Evolutionary conservation across 2,888 invertebrate genomes (phyloP).

Genomic region (Zonitis immaculata): DNA sequence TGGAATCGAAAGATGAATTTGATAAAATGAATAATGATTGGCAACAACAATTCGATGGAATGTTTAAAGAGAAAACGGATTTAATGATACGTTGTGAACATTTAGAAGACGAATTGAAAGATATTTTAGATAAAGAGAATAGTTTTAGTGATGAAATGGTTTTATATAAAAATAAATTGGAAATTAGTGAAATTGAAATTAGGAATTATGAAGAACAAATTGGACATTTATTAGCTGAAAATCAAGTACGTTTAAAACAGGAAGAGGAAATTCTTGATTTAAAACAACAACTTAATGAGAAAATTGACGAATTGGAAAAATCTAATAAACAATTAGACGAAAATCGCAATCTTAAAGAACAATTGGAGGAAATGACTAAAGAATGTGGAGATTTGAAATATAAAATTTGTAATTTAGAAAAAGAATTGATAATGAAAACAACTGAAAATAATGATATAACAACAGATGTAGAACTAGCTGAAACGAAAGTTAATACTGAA

Average conservation of each 20-base stretch:
- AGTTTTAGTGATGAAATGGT: conserved; percentile 14
- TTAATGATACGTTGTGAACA: conserved; percentile 43
- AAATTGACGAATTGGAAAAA: conserved; percentile 18
- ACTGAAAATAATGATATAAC: conserved; percentile 25
- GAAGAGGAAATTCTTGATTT: conserved; percentile 27
- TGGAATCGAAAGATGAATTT: conserved; percentile 47
- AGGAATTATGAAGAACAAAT: conserved; percentile 13
- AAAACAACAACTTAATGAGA: conserved; percentile 24
- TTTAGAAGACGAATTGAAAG: conserved; percentile 47
- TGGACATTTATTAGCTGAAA: not conserved
- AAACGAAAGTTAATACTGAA: not conserved
- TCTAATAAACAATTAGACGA: conserved; percentile 18
- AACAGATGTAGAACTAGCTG: conserved; percentile 25
- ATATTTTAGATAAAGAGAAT: conserved; percentile 26
- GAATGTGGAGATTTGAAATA: conserved; percentile 18
- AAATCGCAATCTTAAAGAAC: conserved; percentile 24
- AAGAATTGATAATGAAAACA: conserved; percentile 24
- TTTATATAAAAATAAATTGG: conserved; percentile 14
- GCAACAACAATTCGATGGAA: conserved; percentile 44
- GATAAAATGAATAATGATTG: conserved; percentile 53
- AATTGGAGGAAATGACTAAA: conserved; percentile 19
- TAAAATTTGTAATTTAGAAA: conserved; percentile 16
- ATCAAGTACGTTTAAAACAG: conserved; percentile 4
- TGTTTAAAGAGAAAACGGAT: conserved; percentile 41
- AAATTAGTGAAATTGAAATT: conserved; percentile 11